A percentile compares a stretch with the other conserved stretches of the same genome.
These are phyloP conservation scores for Drosophila limbata DNA, from an alignment of 2,888 invertebrate genomes.

Conservation along the genomic window DNA sequence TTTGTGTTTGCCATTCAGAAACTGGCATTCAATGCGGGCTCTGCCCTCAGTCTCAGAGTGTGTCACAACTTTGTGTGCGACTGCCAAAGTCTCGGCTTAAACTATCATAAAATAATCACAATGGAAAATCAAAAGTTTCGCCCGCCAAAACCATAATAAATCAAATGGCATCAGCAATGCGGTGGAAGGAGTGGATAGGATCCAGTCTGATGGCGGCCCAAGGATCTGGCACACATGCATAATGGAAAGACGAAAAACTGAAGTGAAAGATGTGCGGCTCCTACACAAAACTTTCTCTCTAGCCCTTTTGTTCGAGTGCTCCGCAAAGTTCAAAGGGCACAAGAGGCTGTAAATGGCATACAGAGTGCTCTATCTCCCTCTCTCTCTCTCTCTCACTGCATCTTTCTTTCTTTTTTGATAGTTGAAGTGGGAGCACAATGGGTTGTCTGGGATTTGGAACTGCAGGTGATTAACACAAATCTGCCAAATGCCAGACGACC, in stretches of 20 bases:
- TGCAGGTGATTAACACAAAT: constrained; percentile 69
- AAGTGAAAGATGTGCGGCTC: constrained; percentile 31
- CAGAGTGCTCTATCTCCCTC: neutral
- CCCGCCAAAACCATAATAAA: constrained; percentile 59
- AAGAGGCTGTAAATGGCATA: constrained; percentile 39
- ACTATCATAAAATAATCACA: constrained; percentile 76
- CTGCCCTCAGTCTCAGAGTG: constrained; percentile 19
- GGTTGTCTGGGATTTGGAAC: constrained; percentile 3
- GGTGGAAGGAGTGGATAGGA: neutral
- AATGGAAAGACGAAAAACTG: constrained; percentile 39
- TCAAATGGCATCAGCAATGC: constrained; percentile 47
- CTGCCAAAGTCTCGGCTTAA: constrained; percentile 55
- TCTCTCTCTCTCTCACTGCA: neutral
- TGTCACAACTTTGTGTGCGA: constrained; percentile 38
- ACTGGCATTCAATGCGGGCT: constrained; percentile 43
- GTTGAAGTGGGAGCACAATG: constrained; percentile 13
- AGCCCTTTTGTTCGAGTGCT: constrained; percentile 59
- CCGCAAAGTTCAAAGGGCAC: constrained; percentile 67
- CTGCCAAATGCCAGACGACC: constrained; percentile 52
- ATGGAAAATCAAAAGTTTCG: constrained; percentile 73
- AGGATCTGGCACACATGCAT: constrained; percentile 57
- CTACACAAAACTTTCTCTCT: constrained; percentile 38
- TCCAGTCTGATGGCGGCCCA: constrained; percentile 7
- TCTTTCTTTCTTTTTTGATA: neutral
- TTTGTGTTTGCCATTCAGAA: constrained; percentile 32